Evolutionary conservation across 2,113 vertebrate genomes (phyloP).

Genomic region (Melierax canorus): DNA sequence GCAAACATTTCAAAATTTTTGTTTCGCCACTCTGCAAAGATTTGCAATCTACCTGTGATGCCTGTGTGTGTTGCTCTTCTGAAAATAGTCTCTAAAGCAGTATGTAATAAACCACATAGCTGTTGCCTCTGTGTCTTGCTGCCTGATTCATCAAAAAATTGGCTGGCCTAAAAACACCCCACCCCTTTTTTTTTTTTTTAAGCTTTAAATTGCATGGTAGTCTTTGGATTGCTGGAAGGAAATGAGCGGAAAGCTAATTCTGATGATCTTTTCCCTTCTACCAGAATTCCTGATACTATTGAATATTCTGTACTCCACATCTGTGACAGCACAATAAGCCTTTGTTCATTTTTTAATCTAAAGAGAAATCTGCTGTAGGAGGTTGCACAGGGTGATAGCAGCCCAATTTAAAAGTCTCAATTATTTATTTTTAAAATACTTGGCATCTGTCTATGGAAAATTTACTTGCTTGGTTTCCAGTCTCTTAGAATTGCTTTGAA

Average conservation of each 20-base stretch:
- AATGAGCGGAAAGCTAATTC: slow-evolving; percentile 36
- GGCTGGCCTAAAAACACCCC: neutral
- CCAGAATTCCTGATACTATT: slow-evolving; percentile 16
- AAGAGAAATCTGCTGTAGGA: slow-evolving; percentile 41
- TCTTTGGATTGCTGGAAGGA: slow-evolving; percentile 24
- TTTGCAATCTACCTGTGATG: neutral
- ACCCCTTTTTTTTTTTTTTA: neutral
- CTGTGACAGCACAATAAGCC: slow-evolving; percentile 62
- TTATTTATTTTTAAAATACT: slow-evolving; percentile 64
- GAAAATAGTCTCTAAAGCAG: slow-evolving; percentile 20
- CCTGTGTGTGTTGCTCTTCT: neutral
- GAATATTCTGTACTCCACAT: slow-evolving; percentile 47
- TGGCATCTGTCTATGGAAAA: slow-evolving; percentile 57
- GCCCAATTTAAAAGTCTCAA: slow-evolving; percentile 61
- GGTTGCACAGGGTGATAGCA: slow-evolving; percentile 57
- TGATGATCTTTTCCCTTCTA: slow-evolving; percentile 16
- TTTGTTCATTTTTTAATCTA: slow-evolving; percentile 64
- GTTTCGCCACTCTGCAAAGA: neutral
- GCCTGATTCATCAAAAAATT: slow-evolving; percentile 4
- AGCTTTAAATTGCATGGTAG: slow-evolving; percentile 15
- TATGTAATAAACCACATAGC: neutral
- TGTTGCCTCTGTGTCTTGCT: neutral
- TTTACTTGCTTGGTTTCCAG: slow-evolving; percentile 36
- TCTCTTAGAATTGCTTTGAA: slow-evolving; percentile 57
- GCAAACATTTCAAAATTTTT: slow-evolving; percentile 50